Percentiles rank a stretch among this genome's conserved stretches.
Conservation (phyloP, 2,113 vertebrate genomes). For the Psettodes erumei region DNA sequence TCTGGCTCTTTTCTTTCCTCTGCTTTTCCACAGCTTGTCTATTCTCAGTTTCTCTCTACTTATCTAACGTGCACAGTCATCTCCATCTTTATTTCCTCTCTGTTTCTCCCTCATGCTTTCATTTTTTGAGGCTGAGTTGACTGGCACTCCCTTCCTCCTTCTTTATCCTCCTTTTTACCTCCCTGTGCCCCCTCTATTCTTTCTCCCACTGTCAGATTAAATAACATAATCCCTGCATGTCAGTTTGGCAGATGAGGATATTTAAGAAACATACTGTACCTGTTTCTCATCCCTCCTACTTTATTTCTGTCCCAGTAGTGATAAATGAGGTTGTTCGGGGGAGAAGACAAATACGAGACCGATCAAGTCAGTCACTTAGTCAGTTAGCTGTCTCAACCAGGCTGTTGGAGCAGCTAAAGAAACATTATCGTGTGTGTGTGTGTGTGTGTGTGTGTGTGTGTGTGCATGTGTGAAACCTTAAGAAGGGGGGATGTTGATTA, state of each 20-base stretch:
- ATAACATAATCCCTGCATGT: background rate
- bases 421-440: background rate
- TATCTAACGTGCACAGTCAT: background rate
- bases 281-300: conserved; percentile 6
- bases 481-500: conserved; percentile 13
- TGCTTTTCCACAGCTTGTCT: background rate
- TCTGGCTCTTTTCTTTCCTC: conserved; percentile 10
- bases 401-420: conserved; percentile 48
- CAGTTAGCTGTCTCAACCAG: conserved; percentile 59
- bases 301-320: conserved; percentile 22
- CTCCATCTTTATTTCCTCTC: background rate
- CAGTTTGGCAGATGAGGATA: conserved; percentile 37
- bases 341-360: conserved; percentile 59
- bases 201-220: conserved; percentile 19
- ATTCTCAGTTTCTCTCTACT: conserved; percentile 1
- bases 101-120: background rate
- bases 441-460: conserved; percentile 26
- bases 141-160: background rate
- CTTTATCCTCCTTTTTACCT: conserved; percentile 15
- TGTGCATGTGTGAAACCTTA: conserved; percentile 7
- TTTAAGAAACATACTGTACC: conserved; percentile 38
- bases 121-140: background rate
- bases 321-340: conserved; percentile 56
- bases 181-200: background rate
- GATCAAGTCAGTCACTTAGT: conserved; percentile 74